Evolutionary conservation across 2,797 vertebrate species (phyloP).

Genomic region (Hippopotamyrus pictus): DNA sequence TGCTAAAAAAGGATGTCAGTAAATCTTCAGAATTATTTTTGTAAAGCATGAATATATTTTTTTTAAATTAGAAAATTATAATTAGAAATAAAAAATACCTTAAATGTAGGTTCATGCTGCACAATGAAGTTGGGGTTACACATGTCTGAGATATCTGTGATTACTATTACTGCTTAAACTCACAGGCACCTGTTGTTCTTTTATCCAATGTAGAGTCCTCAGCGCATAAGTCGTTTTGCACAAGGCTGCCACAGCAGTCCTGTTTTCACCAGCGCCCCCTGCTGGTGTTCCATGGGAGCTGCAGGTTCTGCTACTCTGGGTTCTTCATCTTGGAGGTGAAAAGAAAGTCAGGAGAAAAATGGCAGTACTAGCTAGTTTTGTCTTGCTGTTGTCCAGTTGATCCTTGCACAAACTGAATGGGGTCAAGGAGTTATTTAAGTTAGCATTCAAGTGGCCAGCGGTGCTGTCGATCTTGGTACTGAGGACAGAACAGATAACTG

Average conservation of each 20-base stretch:
- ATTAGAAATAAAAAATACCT: neutral
- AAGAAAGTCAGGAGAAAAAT: constrained; percentile 34
- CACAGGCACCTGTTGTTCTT: constrained; percentile 82
- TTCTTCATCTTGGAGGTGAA: constrained; percentile 48
- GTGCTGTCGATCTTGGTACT: constrained; percentile 67
- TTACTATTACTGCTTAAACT: neutral
- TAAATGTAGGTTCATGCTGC: neutral
- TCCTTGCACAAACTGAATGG: constrained; percentile 31
- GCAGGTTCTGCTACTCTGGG: constrained; percentile 63
- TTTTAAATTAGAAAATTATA: neutral
- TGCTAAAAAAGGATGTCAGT: neutral
- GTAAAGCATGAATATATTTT: constrained; percentile 30
- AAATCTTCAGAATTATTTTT: constrained; percentile 25
- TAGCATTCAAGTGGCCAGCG: constrained; percentile 58
- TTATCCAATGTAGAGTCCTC: constrained; percentile 64
- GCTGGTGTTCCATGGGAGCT: too few species aligned
- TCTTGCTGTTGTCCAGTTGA: constrained; percentile 17
- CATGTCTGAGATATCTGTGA: constrained; percentile 10
- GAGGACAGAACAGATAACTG: neutral
- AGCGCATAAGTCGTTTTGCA: constrained; percentile 61
- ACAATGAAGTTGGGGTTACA: neutral
- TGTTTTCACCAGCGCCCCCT: constrained; percentile 49
- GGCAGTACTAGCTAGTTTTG: too few species aligned
- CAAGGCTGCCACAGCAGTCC: constrained; percentile 53
- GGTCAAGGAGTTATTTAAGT: constrained; percentile 78